These are phyloP conservation scores for Mimachlamys varia DNA, from an alignment of 2,888 invertebrate species.

Conservation along the genomic window DNA sequence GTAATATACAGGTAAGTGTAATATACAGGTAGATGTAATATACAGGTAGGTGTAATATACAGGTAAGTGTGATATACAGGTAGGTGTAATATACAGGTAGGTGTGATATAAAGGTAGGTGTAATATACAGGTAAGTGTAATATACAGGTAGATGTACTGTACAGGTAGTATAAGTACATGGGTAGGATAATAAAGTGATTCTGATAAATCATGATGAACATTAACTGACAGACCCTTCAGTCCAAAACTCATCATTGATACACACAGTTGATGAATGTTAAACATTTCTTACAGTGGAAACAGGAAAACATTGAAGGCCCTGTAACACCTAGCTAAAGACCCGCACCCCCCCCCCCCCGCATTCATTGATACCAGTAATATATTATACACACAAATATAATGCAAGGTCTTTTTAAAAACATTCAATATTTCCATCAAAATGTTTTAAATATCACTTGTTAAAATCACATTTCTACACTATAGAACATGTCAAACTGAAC, in stretches of 20 bases:
- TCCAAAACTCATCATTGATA: neutral
- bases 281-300: neutral
- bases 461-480: neutral
- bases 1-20: too few relatives aligned
- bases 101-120: neutral
- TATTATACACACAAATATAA: neutral
- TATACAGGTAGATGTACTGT: neutral
- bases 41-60: too few relatives aligned
- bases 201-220: neutral
- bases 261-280: neutral
- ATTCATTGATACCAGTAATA: constrained; percentile 7
- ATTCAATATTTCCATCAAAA: neutral
- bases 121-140: too few relatives aligned
- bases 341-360: too few relatives aligned
- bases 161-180: neutral
- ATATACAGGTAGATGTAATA: neutral
- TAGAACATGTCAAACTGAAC: neutral
- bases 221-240: neutral
- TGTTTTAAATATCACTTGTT: neutral
- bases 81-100: too few relatives aligned
- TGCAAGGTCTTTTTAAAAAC: neutral
- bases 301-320: neutral
- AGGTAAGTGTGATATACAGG: too few relatives aligned
- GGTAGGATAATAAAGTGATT: neutral
- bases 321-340: neutral